A percentile compares a stretch with the other conserved stretches of the same genome.
Evolutionary conservation across 2,113 vertebrate species (phyloP).

Genomic region (Phalacrocorax aristotelis): DNA sequence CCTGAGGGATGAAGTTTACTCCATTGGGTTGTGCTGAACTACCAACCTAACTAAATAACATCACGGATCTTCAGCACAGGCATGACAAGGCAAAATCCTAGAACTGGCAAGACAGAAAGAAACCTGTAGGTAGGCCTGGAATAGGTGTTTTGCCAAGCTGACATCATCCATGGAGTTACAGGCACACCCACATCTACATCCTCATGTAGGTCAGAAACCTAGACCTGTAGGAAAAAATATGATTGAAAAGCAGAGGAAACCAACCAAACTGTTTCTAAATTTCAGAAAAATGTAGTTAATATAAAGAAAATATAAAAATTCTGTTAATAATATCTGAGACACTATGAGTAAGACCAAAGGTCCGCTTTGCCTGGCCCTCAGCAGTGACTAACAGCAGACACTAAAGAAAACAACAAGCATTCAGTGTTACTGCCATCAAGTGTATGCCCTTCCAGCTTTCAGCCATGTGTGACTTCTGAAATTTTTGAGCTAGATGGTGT

Average conservation of each 20-base stretch:
- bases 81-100: neutral
- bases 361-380: neutral
- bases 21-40: neutral
- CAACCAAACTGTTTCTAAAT: neutral
- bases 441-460: neutral
- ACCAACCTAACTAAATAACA: neutral
- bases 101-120: neutral
- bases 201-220: neutral
- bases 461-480: neutral
- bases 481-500: neutral
- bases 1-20: neutral
- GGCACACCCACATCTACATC: neutral
- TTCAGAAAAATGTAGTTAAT: neutral
- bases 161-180: neutral
- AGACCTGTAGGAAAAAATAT: neutral
- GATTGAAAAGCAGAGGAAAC: neutral
- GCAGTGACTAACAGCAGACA: neutral
- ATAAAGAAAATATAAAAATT: neutral
- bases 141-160: neutral
- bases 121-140: neutral
- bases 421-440: neutral
- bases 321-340: neutral
- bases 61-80: neutral
- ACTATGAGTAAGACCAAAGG: neutral
- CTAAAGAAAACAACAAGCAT: neutral